These are phyloP conservation scores for Falcaria lacertinaria DNA, from an alignment of 2,888 invertebrate species.

Conservation along the genomic window DNA sequence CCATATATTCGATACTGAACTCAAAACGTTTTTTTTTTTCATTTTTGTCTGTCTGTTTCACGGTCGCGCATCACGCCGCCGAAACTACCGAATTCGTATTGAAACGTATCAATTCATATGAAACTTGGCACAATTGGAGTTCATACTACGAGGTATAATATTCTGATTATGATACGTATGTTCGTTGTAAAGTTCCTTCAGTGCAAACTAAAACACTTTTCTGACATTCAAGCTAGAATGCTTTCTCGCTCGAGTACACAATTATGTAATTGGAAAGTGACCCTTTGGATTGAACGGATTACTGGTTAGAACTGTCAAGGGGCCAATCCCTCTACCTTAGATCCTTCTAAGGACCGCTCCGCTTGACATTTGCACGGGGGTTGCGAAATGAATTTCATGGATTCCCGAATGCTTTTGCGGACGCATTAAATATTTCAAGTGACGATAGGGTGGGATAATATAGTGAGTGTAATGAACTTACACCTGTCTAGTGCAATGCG, in stretches of 20 bases:
- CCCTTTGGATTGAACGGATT: conserved; percentile 66
- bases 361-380: conserved; percentile 54
- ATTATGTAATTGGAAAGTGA: conserved; percentile 50
- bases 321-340: conserved; percentile 35
- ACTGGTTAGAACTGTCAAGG: conserved; percentile 65
- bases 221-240: conserved; percentile 37
- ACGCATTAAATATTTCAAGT: conserved; percentile 45
- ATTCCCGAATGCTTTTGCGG: conserved; percentile 41
- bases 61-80: too few relatives aligned
- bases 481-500: neutral
- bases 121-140: too few relatives aligned
- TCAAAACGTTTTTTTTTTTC: too few relatives aligned
- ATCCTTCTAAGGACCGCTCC: conserved; percentile 29
- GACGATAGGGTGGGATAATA: conserved; percentile 25
- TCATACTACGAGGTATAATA: too few relatives aligned
- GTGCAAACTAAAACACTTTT: conserved; percentile 15
- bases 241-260: conserved; percentile 47
- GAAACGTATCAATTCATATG: too few relatives aligned
- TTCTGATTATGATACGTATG: too few relatives aligned
- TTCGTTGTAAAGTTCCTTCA: too few relatives aligned
- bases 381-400: conserved; percentile 57
- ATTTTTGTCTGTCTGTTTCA: too few relatives aligned
- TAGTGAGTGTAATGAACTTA: conserved; percentile 23
- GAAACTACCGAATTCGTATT: too few relatives aligned
- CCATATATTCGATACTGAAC: too few relatives aligned